Percentiles rank a stretch among this genome's conserved stretches.
Evolutionary conservation across 2,888 invertebrate species (phyloP).

Genomic region (Masnerella sp.): DNA sequence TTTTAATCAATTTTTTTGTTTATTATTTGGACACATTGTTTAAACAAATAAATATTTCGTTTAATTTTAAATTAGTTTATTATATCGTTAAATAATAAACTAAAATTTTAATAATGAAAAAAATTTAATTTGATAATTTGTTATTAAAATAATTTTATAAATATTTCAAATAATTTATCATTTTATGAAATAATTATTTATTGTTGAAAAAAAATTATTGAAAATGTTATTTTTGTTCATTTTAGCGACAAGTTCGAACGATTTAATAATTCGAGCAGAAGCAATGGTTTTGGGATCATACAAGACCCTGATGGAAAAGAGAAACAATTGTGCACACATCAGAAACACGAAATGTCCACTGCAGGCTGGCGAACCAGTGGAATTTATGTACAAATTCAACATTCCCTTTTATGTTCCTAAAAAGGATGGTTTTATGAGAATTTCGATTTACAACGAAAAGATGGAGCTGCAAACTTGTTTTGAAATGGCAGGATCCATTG

Average conservation of each 20-base stretch:
- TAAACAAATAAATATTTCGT: too few relatives aligned
- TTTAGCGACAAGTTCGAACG: conserved; percentile 13
- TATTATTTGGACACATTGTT: too few relatives aligned
- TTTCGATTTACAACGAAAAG: conserved; percentile 37
- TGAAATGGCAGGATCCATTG: conserved; percentile 20
- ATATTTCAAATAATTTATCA: too few relatives aligned
- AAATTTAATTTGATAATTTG: too few relatives aligned
- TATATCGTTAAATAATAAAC: too few relatives aligned
- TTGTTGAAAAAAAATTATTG: neutral
- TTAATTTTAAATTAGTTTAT: too few relatives aligned
- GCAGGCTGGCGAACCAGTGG: conserved; percentile 18
- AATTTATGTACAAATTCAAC: conserved; percentile 36
- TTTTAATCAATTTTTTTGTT: too few relatives aligned
- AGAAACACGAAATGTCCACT: conserved; percentile 29
- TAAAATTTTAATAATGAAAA: too few relatives aligned
- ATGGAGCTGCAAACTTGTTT: conserved; percentile 42
- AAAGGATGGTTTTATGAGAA: neutral
- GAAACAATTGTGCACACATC: conserved; percentile 9
- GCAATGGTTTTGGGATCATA: conserved; percentile 21
- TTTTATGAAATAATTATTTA: too few relatives aligned
- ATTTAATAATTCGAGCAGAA: conserved; percentile 22
- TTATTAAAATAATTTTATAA: too few relatives aligned
- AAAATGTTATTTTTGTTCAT: neutral
- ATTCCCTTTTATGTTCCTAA: conserved; percentile 38
- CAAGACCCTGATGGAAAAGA: neutral